These are phyloP conservation scores for Gavia stellata DNA, from an alignment of 2,113 vertebrate genomes.

Conservation along the genomic window DNA sequence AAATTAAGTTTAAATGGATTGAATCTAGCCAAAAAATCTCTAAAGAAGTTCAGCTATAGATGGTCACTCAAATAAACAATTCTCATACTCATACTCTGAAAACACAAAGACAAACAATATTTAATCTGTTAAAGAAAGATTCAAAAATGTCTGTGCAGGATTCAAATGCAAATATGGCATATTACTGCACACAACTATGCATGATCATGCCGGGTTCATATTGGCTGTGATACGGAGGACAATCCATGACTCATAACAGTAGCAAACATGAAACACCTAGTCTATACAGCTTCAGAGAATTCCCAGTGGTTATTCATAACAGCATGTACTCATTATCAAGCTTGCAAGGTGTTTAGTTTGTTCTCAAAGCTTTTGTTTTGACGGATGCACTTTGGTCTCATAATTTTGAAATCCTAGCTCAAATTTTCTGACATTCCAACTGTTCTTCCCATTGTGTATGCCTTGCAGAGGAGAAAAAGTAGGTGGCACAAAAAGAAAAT, in stretches of 20 bases:
- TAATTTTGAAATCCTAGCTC: constrained; percentile 43
- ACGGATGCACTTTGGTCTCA: constrained; percentile 12
- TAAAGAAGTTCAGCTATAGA: not conserved
- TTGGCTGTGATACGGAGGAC: not conserved
- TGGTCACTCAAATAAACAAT: not conserved
- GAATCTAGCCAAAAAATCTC: not conserved
- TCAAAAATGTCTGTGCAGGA: not conserved
- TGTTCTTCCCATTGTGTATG: not conserved
- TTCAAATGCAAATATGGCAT: not conserved
- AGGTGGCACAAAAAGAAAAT: not conserved
- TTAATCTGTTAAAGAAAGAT: not conserved
- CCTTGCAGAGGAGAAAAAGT: not conserved
- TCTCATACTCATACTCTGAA: not conserved
- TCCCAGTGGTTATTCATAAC: constrained; percentile 32
- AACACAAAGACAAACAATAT: not conserved
- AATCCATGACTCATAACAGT: constrained; percentile 28
- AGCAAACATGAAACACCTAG: constrained; percentile 49
- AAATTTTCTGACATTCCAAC: constrained; percentile 17
- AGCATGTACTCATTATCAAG: constrained; percentile 39
- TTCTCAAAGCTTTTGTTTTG: constrained; percentile 45
- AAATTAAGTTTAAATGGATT: not conserved
- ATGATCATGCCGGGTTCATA: not conserved
- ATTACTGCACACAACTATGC: not conserved
- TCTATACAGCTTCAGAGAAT: constrained; percentile 47
- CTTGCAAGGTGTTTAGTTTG: constrained; percentile 28